Evolutionary conservation across 2,113 vertebrate species (phyloP), one percentile per base, ranked within the genome.

Genomic region (Sylvia atricapilla): DNA sequence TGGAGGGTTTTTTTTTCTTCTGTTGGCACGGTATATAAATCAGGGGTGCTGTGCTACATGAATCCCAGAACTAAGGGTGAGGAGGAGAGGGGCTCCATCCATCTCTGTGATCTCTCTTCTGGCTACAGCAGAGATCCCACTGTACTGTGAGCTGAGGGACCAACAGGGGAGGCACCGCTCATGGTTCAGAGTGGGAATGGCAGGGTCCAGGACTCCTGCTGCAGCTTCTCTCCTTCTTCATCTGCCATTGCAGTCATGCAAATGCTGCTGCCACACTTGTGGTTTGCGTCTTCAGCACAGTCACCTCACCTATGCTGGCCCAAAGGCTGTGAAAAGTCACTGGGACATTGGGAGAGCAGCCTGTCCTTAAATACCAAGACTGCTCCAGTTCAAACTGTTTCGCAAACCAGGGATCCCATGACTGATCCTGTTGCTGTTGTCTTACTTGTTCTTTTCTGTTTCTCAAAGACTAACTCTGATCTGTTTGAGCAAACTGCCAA

Each of bases 151-250:
- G 33, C 23, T 46, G 41, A 82, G 30, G 17, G 14, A 13, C 7
- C 39, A 70, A 8, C 0, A 1, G 19, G 11, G 7, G 20, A 70
- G 19, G 13, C 28, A 74, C 37, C 0, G 1, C 15, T 16, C 0
- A 0, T 21, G 12, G 9, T 55, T 89, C 0, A 0, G 27, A 66
- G 47, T 12, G 11, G 30, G 11, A 49, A 14, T 2, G 1, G 49
- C 35, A 72, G 39, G 21, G 68, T 25, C 9, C 5, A 8, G 25
- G 27, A 27, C 18, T 58, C 6, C 35, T 1, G 1, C 33, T 46
- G 49, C 47, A n/a, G 28, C 24, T 37, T 62, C 52, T 30, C 50
- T 69, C 22, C 37, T 75, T 53, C 27, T 43, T 56, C n/a, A 24
- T 53, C 60, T 89, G 31, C 46, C 15, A 10, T n/a, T 80, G 53